Conservation (phyloP, 2,888 invertebrate species). For the Thelaira solivaga region DNA sequence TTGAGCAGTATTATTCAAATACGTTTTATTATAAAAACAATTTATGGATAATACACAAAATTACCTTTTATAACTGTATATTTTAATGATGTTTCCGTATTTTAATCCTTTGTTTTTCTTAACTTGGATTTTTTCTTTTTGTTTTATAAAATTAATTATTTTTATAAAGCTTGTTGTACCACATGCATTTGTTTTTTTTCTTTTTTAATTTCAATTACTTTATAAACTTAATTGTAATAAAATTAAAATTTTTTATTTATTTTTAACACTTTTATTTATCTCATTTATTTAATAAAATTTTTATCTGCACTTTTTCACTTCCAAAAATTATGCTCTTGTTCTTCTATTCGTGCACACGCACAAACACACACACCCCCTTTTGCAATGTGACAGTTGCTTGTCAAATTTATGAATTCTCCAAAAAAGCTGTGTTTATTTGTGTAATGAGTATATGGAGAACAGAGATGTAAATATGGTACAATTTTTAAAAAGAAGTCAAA, state of each 20-base stretch:
- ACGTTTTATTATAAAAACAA: too few species aligned
- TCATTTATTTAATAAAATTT: conserved; percentile 59
- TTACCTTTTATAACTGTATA: conserved; percentile 64
- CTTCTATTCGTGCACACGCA: conserved; percentile 65
- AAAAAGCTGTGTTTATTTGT: conserved; percentile 12
- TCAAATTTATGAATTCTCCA: conserved; percentile 15
- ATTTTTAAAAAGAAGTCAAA: too few species aligned
- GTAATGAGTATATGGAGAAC: background rate
- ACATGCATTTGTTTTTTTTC: conserved; percentile 23
- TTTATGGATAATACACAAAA: conserved; percentile 13
- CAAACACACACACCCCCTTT: conserved; percentile 62
- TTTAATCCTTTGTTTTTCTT: conserved; percentile 49
- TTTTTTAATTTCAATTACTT: background rate
- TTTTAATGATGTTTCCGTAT: conserved; percentile 31
- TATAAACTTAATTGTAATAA: background rate
- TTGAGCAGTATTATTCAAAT: too few species aligned
- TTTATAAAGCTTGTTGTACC: background rate
- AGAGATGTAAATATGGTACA: too few species aligned
- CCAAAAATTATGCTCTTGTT: conserved; percentile 64
- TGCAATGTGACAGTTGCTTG: conserved; percentile 42
- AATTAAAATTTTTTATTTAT: conserved; percentile 2
- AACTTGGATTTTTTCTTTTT: conserved; percentile 23
- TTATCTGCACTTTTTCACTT: conserved; percentile 56
- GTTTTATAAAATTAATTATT: background rate
- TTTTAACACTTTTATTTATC: conserved; percentile 25